Base-by-base conservation (phyloP, 2,113 vertebrate genomes). In the Trogon melanurus region DNA sequence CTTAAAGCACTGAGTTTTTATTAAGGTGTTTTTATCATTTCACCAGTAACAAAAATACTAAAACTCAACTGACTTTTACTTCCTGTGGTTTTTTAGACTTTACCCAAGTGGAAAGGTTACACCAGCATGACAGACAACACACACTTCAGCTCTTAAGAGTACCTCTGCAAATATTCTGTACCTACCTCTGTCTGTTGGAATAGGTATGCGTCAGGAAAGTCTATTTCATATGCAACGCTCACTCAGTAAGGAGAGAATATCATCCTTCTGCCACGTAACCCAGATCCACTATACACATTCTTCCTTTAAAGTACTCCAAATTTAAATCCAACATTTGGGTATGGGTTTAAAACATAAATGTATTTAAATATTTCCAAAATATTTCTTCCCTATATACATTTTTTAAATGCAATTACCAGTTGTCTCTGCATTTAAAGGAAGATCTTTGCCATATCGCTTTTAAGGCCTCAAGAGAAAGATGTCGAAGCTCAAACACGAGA, bases 391-490 rank as follows among this genome's bases (percentile, higher is more conserved):
- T 36, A 6, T 19, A 2, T 19, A 27, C 27, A 19, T 48, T 32
- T 53, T 81, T 47, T 8, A 32, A 73, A 56, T 15, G 13, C 20
- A 62, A 5, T 54, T 78, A 99, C 98, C 98, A 98, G 88, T 98
- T 97, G 92, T 98, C 98, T 75, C 88, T 96, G 82, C 98, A 99
- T 94, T 98, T 98, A 89, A 98, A 98, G 5, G 98, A 98, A 8
- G 98, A 97, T 47, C 97, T 97, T 83, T 95, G 92, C 99, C 99
- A 99, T 9, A 98, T 88, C 4, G 88, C 96, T 92, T 83, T 95
- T 71, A 98, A 97, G 32, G 98, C 96, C 48, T 94, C 91, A 3
- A 76, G 50, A 19, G 98, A 97, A 91, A 99, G 97, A 22, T 82
- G 93, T 90, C 97, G 97, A 88, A 99, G 97, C 84, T 98, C 97